These are phyloP conservation scores for Amia ocellicauda DNA, from an alignment of 2,113 vertebrate genomes.

Conservation along the genomic window DNA sequence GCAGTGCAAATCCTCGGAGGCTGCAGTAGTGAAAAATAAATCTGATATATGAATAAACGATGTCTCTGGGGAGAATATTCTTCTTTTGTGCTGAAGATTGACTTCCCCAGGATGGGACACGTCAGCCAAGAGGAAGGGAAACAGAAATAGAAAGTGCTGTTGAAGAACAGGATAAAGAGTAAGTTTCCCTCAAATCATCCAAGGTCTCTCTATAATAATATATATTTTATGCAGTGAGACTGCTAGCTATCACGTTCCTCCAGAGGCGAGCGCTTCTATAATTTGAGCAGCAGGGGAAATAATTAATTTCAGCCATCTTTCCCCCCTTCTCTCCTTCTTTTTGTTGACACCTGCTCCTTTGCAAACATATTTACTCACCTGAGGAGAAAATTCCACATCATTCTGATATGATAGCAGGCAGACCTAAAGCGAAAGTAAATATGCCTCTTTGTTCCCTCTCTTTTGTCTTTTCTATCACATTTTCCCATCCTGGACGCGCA, in stretches of 20 bases:
- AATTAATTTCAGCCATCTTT: slow-evolving; percentile 51
- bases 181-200: slow-evolving; percentile 46
- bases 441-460: too few species aligned
- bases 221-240: slow-evolving; percentile 54
- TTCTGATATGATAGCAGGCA: background rate
- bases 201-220: slow-evolving; percentile 49
- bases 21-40: slow-evolving; percentile 61
- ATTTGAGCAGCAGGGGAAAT: slow-evolving; percentile 47
- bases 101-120: slow-evolving; percentile 64
- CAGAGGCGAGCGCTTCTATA: slow-evolving; percentile 56
- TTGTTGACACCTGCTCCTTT: background rate
- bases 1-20: slow-evolving; percentile 56
- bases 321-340: slow-evolving; percentile 11
- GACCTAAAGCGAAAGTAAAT: background rate
- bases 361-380: background rate
- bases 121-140: slow-evolving; percentile 55
- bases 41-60: slow-evolving; percentile 72
- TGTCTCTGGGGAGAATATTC: slow-evolving; percentile 55
- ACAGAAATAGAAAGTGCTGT: slow-evolving; percentile 58
- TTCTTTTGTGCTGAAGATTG: slow-evolving; percentile 68
- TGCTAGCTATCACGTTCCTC: slow-evolving; percentile 48
- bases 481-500: too few species aligned
- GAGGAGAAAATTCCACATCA: background rate
- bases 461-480: too few species aligned
- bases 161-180: slow-evolving; percentile 39